phyloP scores from a whole-genome alignment of 2,113 vertebrate species.

The Silurus meridionalis region DNA sequence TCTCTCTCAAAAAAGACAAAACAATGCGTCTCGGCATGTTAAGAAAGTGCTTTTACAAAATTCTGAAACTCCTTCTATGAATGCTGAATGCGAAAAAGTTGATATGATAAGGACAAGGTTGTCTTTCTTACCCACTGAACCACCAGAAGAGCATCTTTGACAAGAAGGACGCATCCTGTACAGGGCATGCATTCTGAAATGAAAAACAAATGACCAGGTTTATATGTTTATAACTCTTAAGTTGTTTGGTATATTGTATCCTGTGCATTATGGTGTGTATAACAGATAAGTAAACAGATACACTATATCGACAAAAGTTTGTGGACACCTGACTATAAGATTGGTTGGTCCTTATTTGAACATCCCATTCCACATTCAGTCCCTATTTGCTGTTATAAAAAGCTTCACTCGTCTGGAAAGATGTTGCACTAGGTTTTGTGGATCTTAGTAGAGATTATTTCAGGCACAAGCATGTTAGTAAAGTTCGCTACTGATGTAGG shows the following conservation, averaged over 20 bases:
- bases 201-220: constrained; percentile 49
- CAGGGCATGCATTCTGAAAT: constrained; percentile 88
- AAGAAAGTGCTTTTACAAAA: not conserved
- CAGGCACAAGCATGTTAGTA: too few species aligned
- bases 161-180: constrained; percentile 83
- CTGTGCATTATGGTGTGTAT: not conserved
- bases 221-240: not conserved
- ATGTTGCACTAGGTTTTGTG: too few species aligned
- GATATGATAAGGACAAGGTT: not conserved
- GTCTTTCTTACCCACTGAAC: constrained; percentile 86
- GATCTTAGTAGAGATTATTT: too few species aligned
- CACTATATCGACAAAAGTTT: too few species aligned
- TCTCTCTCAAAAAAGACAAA: not conserved
- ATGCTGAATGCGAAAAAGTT: not conserved
- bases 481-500: too few species aligned
- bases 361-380: too few species aligned
- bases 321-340: too few species aligned
- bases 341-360: too few species aligned
- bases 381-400: too few species aligned
- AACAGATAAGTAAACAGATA: too few species aligned
- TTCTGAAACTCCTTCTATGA: not conserved
- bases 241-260: not conserved
- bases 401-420: too few species aligned
- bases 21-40: not conserved
- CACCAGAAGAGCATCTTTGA: constrained; percentile 94